Base-by-base conservation (phyloP, 2,888 invertebrate species). In the Scrobipalpa atriplicella region DNA sequence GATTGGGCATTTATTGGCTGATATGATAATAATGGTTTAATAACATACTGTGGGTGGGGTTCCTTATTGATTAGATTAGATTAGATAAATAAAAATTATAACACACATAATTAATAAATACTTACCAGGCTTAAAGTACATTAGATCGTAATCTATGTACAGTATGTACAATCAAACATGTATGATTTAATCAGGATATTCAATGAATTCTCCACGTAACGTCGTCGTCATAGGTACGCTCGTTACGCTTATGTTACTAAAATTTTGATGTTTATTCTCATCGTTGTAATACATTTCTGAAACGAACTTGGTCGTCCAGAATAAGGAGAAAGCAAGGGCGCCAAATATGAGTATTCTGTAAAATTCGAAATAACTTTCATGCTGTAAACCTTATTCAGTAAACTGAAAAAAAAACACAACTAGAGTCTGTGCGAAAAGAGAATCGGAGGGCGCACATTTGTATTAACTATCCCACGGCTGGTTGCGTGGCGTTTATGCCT, bases 311-410 rank as follows among this genome's bases (percentile, higher is more conserved):
- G 9, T 10, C 13, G 61, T 61, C 61, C 61, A 61, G 41, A 61
- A 61, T 68, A 70, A 16, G 10, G 61, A 41, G 61, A 61, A 61
- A 9, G 61, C 39, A 11, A 61, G 13, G 8, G 61, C 61, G 19
- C 41, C 61, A 39, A 61, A 11, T 18, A 61, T 11, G 16, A 61
- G 61, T 9, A 61, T 7, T 61, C 61, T 61, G 61, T 1, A 61
- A 58, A 61, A 61, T 21, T 21, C 5, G 1, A 54, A 54, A 19
- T 8, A 21, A 9, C 6, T 54, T 6, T 54, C 19, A 54, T 54
- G 21, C 0, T 18, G 19, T 18, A 16, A 52, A 52, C 52, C 52
- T 13, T 19, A 52, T 18, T 52, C 8, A 1, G 43, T 13, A 43
- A 43, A 43, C 11, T 11, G 29, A 29, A 29, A 29, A n/a, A n/a